Percentiles rank a stretch among this genome's conserved stretches.
phyloP scores from a whole-genome alignment of 2,797 vertebrate species.

The Falco peregrinus region DNA sequence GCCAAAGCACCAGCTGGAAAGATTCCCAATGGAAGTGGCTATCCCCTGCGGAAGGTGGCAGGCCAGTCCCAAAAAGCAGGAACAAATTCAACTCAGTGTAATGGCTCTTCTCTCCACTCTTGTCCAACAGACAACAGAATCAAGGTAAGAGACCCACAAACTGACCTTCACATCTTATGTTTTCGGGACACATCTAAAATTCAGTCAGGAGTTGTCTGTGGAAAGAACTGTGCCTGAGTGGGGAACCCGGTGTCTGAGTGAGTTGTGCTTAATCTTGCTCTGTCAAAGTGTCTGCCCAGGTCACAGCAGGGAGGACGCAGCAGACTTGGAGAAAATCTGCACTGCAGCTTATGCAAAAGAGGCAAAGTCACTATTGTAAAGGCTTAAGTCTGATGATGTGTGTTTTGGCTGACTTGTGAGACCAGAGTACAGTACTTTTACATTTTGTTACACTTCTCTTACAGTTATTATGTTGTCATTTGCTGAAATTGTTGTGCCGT shows the following conservation, averaged over 20 bases:
- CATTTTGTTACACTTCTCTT: background rate
- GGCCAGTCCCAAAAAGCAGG: slow-evolving; percentile 23
- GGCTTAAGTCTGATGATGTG: background rate
- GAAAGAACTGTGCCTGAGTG: background rate
- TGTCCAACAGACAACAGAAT: slow-evolving; percentile 48
- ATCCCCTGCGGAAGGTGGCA: background rate
- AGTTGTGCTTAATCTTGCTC: background rate
- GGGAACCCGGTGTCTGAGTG: background rate
- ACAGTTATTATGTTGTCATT: background rate
- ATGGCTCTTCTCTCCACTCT: slow-evolving; percentile 50
- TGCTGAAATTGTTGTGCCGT: background rate
- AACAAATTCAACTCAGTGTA: slow-evolving; percentile 26
- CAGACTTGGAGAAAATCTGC: background rate
- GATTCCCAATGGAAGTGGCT: slow-evolving; percentile 61
- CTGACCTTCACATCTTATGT: background rate
- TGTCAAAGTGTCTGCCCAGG: background rate
- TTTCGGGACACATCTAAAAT: background rate
- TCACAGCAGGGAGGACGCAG: background rate
- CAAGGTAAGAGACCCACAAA: slow-evolving; percentile 50
- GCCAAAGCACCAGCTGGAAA: slow-evolving; percentile 28
- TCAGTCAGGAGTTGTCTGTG: background rate
- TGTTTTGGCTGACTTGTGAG: background rate
- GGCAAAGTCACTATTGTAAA: background rate
- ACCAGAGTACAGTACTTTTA: background rate
- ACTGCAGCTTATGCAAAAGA: background rate